A percentile compares a stretch with the other conserved stretches of the same genome.
These are phyloP conservation scores for Catharus bicknelli DNA, from an alignment of 2,113 vertebrate genomes.

Conservation along the genomic window DNA sequence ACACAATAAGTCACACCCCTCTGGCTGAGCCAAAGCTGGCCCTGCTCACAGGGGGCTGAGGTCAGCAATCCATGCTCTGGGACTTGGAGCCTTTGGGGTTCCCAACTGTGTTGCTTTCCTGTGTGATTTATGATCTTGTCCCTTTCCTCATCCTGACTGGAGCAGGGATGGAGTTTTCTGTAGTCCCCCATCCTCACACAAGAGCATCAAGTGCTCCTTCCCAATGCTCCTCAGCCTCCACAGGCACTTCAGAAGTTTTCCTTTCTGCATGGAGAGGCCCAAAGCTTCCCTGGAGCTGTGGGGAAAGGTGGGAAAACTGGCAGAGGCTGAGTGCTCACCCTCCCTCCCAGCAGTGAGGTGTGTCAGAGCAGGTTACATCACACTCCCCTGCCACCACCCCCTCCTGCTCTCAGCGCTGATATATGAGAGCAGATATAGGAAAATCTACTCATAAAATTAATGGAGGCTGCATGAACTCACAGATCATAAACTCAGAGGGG, in stretches of 20 bases:
- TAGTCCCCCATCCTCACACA: background rate
- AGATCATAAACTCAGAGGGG: constrained; percentile 46
- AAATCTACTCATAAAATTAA: constrained; percentile 49
- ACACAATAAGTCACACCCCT: background rate
- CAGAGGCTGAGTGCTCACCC: background rate
- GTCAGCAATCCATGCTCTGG: background rate
- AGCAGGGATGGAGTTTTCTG: background rate
- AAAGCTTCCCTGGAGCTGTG: background rate
- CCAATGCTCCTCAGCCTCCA: background rate
- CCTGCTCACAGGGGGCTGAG: background rate
- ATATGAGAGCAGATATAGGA: constrained; percentile 33
- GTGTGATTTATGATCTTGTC: background rate
- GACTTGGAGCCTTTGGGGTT: background rate
- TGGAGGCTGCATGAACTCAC: constrained; percentile 46
- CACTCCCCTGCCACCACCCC: background rate
- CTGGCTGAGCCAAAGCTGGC: background rate
- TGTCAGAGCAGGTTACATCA: background rate
- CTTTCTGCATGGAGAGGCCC: background rate
- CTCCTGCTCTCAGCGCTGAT: background rate
- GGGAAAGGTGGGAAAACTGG: background rate
- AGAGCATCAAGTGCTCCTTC: background rate
- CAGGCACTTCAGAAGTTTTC: background rate
- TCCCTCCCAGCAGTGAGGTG: background rate
- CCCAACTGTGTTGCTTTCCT: background rate
- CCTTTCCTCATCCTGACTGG: background rate